Base-by-base conservation (phyloP, 2,113 vertebrate genomes). In the Peromyscus maniculatus region DNA sequence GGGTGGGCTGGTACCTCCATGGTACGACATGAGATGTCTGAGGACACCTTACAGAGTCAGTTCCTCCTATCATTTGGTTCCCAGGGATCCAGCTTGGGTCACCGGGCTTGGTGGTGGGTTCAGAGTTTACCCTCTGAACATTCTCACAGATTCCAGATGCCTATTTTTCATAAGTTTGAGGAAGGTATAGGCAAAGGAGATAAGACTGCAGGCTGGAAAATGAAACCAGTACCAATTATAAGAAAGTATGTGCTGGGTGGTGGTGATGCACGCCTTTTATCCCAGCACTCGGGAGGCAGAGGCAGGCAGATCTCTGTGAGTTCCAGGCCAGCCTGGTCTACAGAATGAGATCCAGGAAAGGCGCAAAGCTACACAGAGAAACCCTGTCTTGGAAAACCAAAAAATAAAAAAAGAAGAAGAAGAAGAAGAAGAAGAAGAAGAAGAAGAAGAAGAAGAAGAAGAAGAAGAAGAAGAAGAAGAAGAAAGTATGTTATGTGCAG, bases 401-500 rank as follows among this genome's bases (percentile, higher is more conserved):
- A 43, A 43, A 43, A 43, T 3, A 43, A 43, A 43, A 43, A 43
- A 43, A 43, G 43, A 43, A 43, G n/a, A 36, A 57, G 49, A 8
- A 15, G n/a, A n/a, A n/a, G n/a, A n/a, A n/a, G n/a, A n/a, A n/a
- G n/a, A n/a, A n/a, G n/a, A n/a, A n/a, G n/a, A n/a, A n/a, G n/a
- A n/a, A n/a, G n/a, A n/a, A n/a, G n/a, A n/a, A n/a, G n/a, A n/a
- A n/a, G n/a, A n/a, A n/a, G n/a, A n/a, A n/a, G n/a, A n/a, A n/a
- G n/a, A n/a, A n/a, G n/a, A n/a, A n/a, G n/a, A n/a, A n/a, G n/a
- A n/a, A n/a, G n/a, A 43, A 43, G 43, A 43, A 43, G n/a, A 36
- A 57, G 49, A 8, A 15, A 75, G 2, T 21, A 11, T 0, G 46
- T 31, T 21, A 11, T 0, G 46, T 31, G 4, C 7, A 13, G 59